Evolutionary conservation across 2,888 invertebrate species (phyloP).

Genomic region (Serripes groenlandicus): DNA sequence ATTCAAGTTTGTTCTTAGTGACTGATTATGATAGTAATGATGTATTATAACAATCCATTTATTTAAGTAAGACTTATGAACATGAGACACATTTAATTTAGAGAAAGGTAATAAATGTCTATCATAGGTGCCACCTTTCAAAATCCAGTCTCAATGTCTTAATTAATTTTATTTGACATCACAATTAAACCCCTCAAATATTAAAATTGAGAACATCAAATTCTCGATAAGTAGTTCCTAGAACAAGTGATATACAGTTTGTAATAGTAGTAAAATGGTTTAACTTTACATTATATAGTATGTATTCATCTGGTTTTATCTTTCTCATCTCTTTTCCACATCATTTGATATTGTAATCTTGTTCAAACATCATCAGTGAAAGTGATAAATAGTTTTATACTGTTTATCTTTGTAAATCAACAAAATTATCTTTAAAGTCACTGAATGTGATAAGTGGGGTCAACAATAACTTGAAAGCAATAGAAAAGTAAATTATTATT

Average conservation of each 20-base stretch:
- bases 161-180: conserved; percentile 9
- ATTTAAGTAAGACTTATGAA: too few species aligned
- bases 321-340: conserved; percentile 19
- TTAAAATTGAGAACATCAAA: too few species aligned
- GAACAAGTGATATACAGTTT: too few species aligned
- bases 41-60: too few species aligned
- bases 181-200: conserved; percentile 4
- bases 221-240: too few species aligned
- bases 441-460: background rate
- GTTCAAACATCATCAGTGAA: conserved; percentile 17
- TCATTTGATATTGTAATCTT: conserved; percentile 6
- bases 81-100: too few species aligned
- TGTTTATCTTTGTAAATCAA: conserved; percentile 5
- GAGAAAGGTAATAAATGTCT: conserved; percentile 19
- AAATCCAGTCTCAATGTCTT: conserved; percentile 10
- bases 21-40: too few species aligned
- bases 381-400: conserved; percentile 11
- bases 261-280: too few species aligned
- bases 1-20: too few species aligned
- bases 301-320: background rate
- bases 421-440: background rate
- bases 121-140: conserved; percentile 11
- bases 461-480: background rate
- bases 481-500: too few species aligned
- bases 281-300: background rate